phyloP scores from a whole-genome alignment of 2,888 invertebrate genomes.

The Xestia sexstrigata region DNA sequence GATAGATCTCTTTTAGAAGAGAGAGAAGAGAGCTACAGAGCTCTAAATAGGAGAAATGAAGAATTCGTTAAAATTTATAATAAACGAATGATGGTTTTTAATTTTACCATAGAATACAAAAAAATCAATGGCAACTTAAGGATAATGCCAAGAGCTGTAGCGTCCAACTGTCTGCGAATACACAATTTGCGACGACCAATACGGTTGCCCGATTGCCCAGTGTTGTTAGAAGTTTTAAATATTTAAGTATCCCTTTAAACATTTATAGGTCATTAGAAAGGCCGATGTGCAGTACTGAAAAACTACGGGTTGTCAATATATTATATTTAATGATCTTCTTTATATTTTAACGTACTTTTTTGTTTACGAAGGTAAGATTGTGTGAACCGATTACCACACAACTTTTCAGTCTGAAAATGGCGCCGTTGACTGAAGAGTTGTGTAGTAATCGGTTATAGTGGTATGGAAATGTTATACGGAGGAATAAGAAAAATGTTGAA shows the following conservation, averaged over 20 bases:
- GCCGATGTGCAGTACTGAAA: not conserved
- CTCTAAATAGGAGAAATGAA: too few relatives aligned
- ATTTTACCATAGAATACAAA: not conserved
- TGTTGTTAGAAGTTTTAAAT: not conserved
- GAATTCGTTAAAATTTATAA: too few relatives aligned
- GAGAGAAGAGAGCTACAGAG: too few relatives aligned
- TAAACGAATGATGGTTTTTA: too few relatives aligned
- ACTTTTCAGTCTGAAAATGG: too few relatives aligned
- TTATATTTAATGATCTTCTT: not conserved
- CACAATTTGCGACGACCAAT: conserved; percentile 5
- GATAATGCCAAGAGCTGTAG: not conserved
- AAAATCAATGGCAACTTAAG: not conserved
- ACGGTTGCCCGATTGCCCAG: conserved; percentile 10
- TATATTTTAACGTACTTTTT: not conserved
- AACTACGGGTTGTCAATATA: not conserved
- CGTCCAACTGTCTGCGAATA: conserved; percentile 24
- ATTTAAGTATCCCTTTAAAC: conserved; percentile 9
- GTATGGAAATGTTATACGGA: too few relatives aligned
- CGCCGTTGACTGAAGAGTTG: too few relatives aligned
- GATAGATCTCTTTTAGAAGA: too few relatives aligned
- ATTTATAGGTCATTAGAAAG: not conserved
- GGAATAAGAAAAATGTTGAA: too few relatives aligned
- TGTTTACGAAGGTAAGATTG: not conserved
- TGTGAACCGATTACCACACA: not conserved
- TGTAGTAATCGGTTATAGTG: too few relatives aligned